Base-by-base conservation (phyloP, 2,888 invertebrate genomes). In the Callosobruchus maculatus region DNA sequence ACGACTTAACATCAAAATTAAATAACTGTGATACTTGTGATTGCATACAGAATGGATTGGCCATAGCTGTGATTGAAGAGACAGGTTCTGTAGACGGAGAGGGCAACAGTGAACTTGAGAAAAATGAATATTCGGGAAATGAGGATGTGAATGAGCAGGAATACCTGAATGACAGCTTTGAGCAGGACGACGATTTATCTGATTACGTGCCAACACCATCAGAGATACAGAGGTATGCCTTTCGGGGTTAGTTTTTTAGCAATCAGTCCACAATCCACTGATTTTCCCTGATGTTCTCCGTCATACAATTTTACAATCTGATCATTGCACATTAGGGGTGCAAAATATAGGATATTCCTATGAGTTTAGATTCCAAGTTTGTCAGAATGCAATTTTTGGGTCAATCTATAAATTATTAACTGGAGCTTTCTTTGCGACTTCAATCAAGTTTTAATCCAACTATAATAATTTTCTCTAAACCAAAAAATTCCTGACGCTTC, bases 11-110 rank as follows among this genome's bases (percentile, higher is more conserved):
- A 31, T 71, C 71, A 20, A 77, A 77, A 72, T 74, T 76, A 31
- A 76, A 75, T 70, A 73, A 74, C 21, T 77, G 77, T 68, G 69
- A 69, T 71, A 77, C 74, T 21, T 77, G 77, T 67, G 73, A 75
- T 26, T 73, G 73, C 21, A 77, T 77, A 67, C 73, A 74, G 67
- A 74, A 73, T 49, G 71, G 67, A 22, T 71, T 31, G 69, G 70
- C 68, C 20, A 70, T 72, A 67, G 68, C 20, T 21, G 72, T 70
- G 21, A 22, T 22, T 21, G 72, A 74, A 70, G 71, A 74, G 22
- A 31, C 30, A n/a, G 73, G 22, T 22, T 20, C 22, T 22, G 22
- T 69, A 21, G 22, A 20, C 70, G n/a, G 68, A 74, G 30, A 70
- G 21, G 21, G 72, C 20, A 22, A 22, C 22, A 68, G 21, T 9